Evolutionary conservation across 2,797 vertebrate genomes (phyloP).

Genomic region (Crocidura indochinensis): DNA sequence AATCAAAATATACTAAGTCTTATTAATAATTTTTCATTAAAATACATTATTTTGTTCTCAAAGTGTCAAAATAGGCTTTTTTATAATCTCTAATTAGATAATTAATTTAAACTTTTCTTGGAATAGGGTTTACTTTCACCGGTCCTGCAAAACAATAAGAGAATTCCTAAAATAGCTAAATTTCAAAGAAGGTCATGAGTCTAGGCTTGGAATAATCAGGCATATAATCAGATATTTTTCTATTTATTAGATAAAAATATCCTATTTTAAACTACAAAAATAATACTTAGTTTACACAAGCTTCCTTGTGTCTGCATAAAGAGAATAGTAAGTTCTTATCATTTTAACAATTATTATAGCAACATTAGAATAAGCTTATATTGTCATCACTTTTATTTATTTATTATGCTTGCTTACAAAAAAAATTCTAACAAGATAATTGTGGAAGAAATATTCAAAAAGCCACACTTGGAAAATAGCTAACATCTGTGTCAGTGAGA

Average conservation of each 20-base stretch:
- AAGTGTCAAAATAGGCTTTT: not conserved
- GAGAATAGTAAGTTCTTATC: not conserved
- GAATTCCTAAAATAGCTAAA: not conserved
- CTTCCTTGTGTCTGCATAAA: not conserved
- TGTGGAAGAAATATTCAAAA: not conserved
- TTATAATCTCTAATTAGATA: not conserved
- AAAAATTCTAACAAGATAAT: not conserved
- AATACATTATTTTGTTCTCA: not conserved
- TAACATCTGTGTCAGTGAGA: not conserved
- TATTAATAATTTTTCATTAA: not conserved
- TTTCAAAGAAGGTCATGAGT: not conserved
- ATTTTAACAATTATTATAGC: not conserved
- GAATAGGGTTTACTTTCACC: not conserved
- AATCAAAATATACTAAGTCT: constrained; percentile 23
- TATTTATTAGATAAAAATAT: not conserved
- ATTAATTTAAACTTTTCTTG: constrained; percentile 5
- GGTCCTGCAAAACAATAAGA: not conserved
- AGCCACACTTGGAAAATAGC: not conserved
- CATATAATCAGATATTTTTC: constrained; percentile 14
- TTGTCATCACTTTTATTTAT: not conserved
- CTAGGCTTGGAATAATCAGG: constrained; percentile 4
- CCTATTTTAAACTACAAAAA: not conserved
- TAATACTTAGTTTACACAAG: not conserved
- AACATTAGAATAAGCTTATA: not conserved
- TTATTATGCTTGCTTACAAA: not conserved